Evolutionary conservation across 2,888 invertebrate genomes (phyloP).

Genomic region (Augochlorella aurata): DNA sequence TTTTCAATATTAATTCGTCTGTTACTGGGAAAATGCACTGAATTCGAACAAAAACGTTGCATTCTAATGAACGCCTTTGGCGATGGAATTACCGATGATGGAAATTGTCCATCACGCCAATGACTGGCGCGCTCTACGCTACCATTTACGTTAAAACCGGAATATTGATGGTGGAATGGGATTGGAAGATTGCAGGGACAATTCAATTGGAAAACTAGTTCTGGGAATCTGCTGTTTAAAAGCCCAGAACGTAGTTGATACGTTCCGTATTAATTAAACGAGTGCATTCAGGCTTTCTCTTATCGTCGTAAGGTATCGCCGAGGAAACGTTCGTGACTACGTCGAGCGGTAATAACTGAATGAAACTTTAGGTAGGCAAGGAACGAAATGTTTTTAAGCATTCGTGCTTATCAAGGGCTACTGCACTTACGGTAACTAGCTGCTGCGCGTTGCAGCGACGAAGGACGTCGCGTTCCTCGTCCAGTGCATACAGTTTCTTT

Average conservation of each 20-base stretch:
- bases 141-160: background rate
- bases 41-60: background rate
- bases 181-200: background rate
- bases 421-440: too few relatives aligned
- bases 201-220: background rate
- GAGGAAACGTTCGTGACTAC: background rate
- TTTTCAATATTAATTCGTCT: background rate
- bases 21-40: background rate
- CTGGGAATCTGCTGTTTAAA: background rate
- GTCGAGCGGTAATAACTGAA: background rate
- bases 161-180: background rate
- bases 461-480: background rate
- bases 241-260: background rate
- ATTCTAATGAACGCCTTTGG: background rate
- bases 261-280: background rate
- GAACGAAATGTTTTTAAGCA: background rate
- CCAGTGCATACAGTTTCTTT: background rate
- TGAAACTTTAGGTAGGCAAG: background rate
- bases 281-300: background rate
- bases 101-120: background rate
- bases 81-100: background rate
- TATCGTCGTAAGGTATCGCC: background rate
- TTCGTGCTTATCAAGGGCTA: background rate
- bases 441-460: background rate
- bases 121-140: background rate